These are phyloP conservation scores for Micromys minutus DNA, from an alignment of 2,113 vertebrate genomes.

Conservation along the genomic window DNA sequence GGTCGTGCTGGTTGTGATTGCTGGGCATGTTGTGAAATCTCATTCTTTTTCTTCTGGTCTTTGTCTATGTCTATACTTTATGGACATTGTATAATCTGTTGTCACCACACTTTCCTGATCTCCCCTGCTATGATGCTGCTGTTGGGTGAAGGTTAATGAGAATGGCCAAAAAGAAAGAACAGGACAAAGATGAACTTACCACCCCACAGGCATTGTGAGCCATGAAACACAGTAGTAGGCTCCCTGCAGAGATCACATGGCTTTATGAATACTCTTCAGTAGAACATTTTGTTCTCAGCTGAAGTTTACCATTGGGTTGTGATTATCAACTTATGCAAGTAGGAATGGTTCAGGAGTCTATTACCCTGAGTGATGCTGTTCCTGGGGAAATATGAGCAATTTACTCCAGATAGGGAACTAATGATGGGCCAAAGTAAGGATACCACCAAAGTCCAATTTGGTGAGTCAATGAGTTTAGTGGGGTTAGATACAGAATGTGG, in stretches of 20 bases:
- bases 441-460: not conserved
- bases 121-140: not conserved
- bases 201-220: not conserved
- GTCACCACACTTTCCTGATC: not conserved
- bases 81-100: not conserved
- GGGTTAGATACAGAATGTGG: not conserved
- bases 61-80: not conserved
- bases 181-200: not conserved
- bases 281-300: not conserved
- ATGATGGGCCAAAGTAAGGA: not conserved
- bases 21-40: not conserved
- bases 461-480: not conserved
- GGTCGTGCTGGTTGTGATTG: not conserved
- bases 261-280: not conserved
- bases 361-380: not conserved
- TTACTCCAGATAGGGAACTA: not conserved
- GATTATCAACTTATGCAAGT: not conserved
- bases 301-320: not conserved
- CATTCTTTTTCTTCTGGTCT: not conserved
- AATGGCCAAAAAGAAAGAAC: not conserved
- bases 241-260: not conserved
- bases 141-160: not conserved
- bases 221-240: not conserved
- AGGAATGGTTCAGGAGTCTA: not conserved
- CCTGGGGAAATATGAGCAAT: not conserved